Percentiles rank a stretch among this genome's conserved stretches.
These are phyloP conservation scores for Notolepis coatsorum DNA, from an alignment of 2,797 vertebrate genomes.

Conservation along the genomic window DNA sequence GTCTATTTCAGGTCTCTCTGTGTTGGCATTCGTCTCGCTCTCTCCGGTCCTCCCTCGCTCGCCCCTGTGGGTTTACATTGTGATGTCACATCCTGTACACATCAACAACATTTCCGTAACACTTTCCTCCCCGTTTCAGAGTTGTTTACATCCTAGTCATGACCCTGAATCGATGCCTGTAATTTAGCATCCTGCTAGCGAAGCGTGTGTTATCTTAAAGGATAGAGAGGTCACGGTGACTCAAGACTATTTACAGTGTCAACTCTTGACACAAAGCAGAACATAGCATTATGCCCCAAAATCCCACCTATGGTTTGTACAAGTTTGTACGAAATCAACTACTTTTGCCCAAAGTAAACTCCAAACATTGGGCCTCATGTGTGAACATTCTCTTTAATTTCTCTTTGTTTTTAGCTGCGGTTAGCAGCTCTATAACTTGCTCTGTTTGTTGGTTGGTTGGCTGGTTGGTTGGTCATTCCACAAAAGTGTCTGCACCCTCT, in stretches of 20 bases:
- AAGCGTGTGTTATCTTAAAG: constrained; percentile 25
- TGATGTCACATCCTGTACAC: constrained; percentile 5
- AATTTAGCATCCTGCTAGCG: constrained; percentile 23
- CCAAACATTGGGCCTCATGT: neutral
- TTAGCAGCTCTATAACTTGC: no score
- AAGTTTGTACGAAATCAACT: no score
- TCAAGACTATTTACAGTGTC: neutral
- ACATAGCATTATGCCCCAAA: neutral
- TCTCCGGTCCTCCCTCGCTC: neutral
- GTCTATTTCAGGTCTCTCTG: constrained; percentile 9
- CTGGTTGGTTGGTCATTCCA: no score
- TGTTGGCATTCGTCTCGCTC: neutral
- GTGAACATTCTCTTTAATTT: no score
- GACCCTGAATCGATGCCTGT: constrained; percentile 7
- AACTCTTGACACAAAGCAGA: no score
- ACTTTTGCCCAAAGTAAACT: no score
- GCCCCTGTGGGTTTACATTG: neutral
- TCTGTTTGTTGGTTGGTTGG: no score
- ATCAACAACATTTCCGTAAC: constrained; percentile 23
- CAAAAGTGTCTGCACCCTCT: no score
- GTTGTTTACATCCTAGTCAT: constrained; percentile 32
- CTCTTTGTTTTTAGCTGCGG: no score
- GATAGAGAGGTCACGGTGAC: constrained; percentile 6
- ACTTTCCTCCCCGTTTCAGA: constrained; percentile 22
- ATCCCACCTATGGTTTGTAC: neutral